Conservation (phyloP, 2,888 invertebrate genomes). For the Drosophila nr. perissopoda region DNA sequence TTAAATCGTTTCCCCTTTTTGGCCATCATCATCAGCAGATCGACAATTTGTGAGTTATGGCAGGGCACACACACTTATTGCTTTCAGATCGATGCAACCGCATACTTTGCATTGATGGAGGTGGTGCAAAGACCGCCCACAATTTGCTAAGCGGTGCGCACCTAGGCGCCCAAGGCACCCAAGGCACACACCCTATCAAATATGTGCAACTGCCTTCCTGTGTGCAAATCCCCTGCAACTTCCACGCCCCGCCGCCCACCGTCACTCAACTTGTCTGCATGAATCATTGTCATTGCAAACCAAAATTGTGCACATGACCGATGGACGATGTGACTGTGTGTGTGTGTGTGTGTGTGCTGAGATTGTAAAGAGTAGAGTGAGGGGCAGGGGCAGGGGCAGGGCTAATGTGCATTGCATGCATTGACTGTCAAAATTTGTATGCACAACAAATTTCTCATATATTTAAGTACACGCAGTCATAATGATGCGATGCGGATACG, state of each 20-base stretch:
- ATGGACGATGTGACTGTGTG: conserved; percentile 50
- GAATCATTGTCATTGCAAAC: conserved; percentile 73
- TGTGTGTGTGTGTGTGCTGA: conserved; percentile 13
- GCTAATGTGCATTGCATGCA: conserved; percentile 69
- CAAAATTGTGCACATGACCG: conserved; percentile 67
- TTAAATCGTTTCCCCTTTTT: conserved; percentile 22
- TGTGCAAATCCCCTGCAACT: not conserved
- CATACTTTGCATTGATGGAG: conserved; percentile 34
- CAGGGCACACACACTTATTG: conserved; percentile 19
- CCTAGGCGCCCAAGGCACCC: conserved; percentile 26
- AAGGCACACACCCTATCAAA: conserved; percentile 13
- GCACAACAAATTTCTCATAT: conserved; percentile 80
- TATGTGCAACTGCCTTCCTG: conserved; percentile 4
- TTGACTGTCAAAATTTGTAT: conserved; percentile 78
- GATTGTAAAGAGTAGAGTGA: conserved; percentile 21
- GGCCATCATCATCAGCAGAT: conserved; percentile 26
- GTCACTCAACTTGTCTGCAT: conserved; percentile 44
- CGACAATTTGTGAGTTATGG: conserved; percentile 41
- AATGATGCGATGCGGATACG: conserved; percentile 73
- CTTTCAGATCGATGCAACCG: conserved; percentile 44
- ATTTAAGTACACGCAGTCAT: conserved; percentile 71
- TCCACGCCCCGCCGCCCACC: not conserved
- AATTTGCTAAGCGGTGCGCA: conserved; percentile 27
- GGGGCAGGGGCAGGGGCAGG: not conserved
- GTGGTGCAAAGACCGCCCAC: conserved; percentile 22